Evolutionary conservation across 2,113 vertebrate species (phyloP).

Genomic region (Sapayoa aenigma): DNA sequence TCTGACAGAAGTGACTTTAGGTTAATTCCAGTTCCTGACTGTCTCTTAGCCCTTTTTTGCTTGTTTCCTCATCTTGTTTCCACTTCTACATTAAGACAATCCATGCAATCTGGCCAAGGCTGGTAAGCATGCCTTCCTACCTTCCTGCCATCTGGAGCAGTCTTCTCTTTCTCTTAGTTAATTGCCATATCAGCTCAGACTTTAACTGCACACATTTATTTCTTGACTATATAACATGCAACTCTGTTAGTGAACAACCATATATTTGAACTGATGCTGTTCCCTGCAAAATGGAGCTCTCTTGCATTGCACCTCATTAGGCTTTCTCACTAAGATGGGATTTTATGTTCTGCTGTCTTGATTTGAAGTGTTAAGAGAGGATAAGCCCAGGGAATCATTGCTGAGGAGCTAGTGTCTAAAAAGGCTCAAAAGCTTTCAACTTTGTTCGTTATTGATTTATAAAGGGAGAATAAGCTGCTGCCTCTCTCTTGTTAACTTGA

Average conservation of each 20-base stretch:
- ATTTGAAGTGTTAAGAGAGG: not conserved
- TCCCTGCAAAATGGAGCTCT: not conserved
- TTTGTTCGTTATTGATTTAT: not conserved
- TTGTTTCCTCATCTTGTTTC: not conserved
- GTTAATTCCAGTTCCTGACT: not conserved
- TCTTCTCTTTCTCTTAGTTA: not conserved
- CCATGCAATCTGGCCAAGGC: not conserved
- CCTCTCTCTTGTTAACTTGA: not conserved
- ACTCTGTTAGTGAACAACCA: not conserved
- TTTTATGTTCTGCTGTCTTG: not conserved
- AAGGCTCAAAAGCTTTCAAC: not conserved
- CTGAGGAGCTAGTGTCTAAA: not conserved
- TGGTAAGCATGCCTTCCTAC: not conserved
- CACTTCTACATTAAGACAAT: not conserved
- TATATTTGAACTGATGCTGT: not conserved
- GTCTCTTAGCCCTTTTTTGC: not conserved
- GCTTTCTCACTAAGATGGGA: not conserved
- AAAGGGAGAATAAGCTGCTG: not conserved
- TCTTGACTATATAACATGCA: not conserved
- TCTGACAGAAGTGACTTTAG: not conserved
- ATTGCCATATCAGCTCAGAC: not conserved
- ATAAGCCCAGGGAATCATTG: not conserved
- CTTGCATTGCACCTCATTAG: not conserved
- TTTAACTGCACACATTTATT: not conserved
- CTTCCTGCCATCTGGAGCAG: not conserved